Base-by-base conservation (phyloP, 1,140 invertebrate species). In the Drosophila seguyi region DNA sequence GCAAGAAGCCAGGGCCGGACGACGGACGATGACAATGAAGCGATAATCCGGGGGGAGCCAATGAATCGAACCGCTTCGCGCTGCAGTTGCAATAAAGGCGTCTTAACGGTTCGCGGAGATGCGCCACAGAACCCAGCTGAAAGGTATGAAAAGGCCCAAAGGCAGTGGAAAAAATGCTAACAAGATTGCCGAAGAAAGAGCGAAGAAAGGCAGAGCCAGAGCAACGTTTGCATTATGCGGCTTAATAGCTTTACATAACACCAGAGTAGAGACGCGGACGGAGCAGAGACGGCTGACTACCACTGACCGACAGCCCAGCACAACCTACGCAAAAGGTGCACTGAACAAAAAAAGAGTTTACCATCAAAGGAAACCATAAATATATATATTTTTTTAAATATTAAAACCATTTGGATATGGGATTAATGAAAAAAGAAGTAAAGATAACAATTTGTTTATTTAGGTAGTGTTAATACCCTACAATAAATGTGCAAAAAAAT, bases 241-340 rank as follows among this genome's bases (percentile, higher is more conserved):
- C 27, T 77, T 83, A 88, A 87, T 88, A 74, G 80, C 72, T 67
- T 87, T 87, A 69, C 85, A 87, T 87, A 87, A 87, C 85, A 87
- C 76, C 81, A 50, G 66, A 84, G 47, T 72, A 60, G 63, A 61
- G 78, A 42, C 39, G 55, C 39, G 55, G 71, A 27, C 34, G 78
- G 27, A 38, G 67, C 34, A 14, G 38, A 20, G 31, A 8, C 29
- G 36, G 39, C 59, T 29, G 50, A 16, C 31, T 53, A 36, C 48
- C 58, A 72, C 75, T 79, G 62, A 63, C 52, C 72, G 55, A 57
- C 25, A 45, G 57, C 34, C 34, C 36, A 50, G 25, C 60, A 47
- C 44, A 63, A 50, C 75, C 75, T 78, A 78, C 44, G 53, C 72
- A 52, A 80, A 58, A 31, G 11, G n/a, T 52, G 22, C 47, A 69